These are phyloP conservation scores for Cydia amplana DNA, from an alignment of 1,140 invertebrate species.

Conservation along the genomic window DNA sequence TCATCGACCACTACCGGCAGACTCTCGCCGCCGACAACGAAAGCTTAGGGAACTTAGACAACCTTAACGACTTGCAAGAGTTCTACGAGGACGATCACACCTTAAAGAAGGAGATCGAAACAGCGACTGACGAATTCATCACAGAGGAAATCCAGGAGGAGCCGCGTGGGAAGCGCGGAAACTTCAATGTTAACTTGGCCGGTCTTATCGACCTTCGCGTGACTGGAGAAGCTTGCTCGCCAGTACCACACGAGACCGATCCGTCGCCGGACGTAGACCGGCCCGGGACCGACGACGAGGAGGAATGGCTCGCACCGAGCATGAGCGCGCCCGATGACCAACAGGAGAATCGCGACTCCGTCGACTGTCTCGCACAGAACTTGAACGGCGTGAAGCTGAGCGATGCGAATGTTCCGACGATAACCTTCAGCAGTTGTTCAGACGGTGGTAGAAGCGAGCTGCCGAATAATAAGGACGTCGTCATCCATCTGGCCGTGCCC, in stretches of 20 bases:
- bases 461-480: conserved; percentile 60
- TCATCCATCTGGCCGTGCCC: conserved; percentile 72
- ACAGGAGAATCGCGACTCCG: conserved; percentile 50
- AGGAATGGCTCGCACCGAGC: conserved; percentile 68
- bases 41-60: conserved; percentile 64
- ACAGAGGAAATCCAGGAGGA: conserved; percentile 39
- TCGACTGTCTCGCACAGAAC: conserved; percentile 63
- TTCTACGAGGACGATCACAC: conserved; percentile 74
- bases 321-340: conserved; percentile 69
- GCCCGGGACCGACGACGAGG: conserved; percentile 51
- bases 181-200: conserved; percentile 75
- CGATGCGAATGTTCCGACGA: conserved; percentile 68
- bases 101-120: conserved; percentile 61
- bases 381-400: conserved; percentile 64
- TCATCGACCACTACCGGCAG: conserved; percentile 61
- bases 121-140: background rate
- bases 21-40: conserved; percentile 45
- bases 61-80: conserved; percentile 69
- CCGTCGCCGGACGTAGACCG: conserved; percentile 58
- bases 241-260: conserved; percentile 48
- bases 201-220: conserved; percentile 68
- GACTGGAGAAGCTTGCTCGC: conserved; percentile 57
- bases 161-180: conserved; percentile 47
- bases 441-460: conserved; percentile 52
- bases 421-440: conserved; percentile 78